Base-by-base conservation (phyloP, 37 sponge, comb jelly and placozoan species). In the Lycopodina hypogea region DNA sequence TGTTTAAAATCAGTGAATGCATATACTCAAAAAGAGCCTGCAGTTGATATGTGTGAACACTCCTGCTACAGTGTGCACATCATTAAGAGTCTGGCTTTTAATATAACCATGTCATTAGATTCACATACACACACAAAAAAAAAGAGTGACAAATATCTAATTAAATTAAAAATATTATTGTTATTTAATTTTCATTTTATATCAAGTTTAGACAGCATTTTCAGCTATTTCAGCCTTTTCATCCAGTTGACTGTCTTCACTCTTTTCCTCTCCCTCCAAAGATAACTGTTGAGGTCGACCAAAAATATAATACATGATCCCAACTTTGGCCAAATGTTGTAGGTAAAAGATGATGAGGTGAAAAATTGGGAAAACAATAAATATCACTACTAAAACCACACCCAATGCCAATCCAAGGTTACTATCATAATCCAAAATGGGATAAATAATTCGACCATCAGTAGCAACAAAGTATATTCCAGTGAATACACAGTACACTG, bases 391-490 rank as follows among this genome's bases (percentile, higher is more conserved):
- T 19, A 86, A 0, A 38, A 42, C 56, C 0, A 72, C 3, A 9
- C 73, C 76, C 12, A 66, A 57, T 18, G 94, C 80, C 17, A 7
- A 21, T 23, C 81, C 87, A 42, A 87, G 90, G 1, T 64, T 52
- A 32, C 26, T 78, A 17, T 68, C 74, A 70, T 86, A 93, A 55
- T 93, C 90, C 33, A 93, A 33, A 1, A 68, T 55, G 3, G 78
- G 36, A 62, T 93, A 93, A 28, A 88, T 82, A 62, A 72, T 79
- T 32, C 66, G 79, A 8, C 68, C 34, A 14, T 64, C 86, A 7
- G 61, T 8, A 23, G 21, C 53, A 60, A 68, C 83, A 76, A 39
- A 85, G 70, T 93, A 93, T 0, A 93, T 74, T 0, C 75, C 81
- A 58, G 81, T 76, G 76, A 93, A 93, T 14, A 82, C 53, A 1